Evolutionary conservation across 2,113 vertebrate species (phyloP).

Genomic region (Cebus imitator): DNA sequence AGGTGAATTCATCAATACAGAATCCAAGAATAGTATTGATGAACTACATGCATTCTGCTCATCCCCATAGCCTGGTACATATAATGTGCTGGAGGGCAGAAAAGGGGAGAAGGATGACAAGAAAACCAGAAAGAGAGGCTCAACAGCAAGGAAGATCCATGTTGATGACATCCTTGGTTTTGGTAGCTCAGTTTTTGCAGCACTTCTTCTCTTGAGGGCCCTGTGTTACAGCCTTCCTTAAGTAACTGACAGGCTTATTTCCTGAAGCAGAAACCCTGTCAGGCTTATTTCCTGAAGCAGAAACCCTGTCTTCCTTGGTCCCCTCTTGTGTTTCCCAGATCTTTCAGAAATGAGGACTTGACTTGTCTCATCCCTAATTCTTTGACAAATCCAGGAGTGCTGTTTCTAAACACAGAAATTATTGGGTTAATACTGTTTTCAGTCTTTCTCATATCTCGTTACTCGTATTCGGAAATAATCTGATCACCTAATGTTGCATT

Average conservation of each 20-base stretch:
- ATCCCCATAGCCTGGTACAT: not conserved
- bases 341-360: not conserved
- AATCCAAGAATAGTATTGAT: not conserved
- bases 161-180: not conserved
- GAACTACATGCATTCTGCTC: not conserved
- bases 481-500: not conserved
- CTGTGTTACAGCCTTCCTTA: not conserved
- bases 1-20: not conserved
- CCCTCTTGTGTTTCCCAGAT: not conserved
- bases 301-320: not conserved
- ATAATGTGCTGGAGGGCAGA: not conserved
- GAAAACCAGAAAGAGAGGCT: not conserved
- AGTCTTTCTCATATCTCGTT: not conserved
- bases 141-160: not conserved
- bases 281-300: not conserved
- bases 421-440: not conserved
- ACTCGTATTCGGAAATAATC: no score
- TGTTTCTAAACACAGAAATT: not conserved
- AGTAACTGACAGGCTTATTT: not conserved
- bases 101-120: not conserved
- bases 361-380: not conserved
- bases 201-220: not conserved
- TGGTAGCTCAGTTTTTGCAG: not conserved
- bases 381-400: not conserved
- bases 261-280: not conserved